A percentile compares a stretch with the other conserved stretches of the same genome.
Evolutionary conservation across 2,113 vertebrate genomes (phyloP).

Genomic region (Noturus placidus): DNA sequence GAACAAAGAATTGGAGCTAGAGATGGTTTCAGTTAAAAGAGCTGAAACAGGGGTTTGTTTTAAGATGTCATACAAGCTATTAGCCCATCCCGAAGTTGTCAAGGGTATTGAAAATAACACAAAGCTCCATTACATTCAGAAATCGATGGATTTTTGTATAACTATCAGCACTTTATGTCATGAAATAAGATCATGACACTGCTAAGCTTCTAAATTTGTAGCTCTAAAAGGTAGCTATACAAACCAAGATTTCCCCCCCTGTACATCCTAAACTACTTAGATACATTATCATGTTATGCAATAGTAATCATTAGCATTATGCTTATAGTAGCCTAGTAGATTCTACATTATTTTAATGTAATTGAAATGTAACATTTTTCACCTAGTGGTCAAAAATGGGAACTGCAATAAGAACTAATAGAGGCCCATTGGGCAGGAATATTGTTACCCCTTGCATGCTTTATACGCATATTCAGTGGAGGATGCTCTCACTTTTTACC

Average conservation of each 20-base stretch:
- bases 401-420: not conserved
- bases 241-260: not conserved
- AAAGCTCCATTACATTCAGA: not conserved
- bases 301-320: not conserved
- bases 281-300: not conserved
- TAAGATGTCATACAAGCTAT: not conserved
- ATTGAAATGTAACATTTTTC: no score
- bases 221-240: not conserved
- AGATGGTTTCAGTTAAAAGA: constrained; percentile 24
- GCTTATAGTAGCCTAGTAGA: not conserved
- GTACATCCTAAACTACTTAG: not conserved
- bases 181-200: not conserved
- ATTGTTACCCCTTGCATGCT: not conserved
- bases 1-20: not conserved
- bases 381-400: not conserved
- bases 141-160: not conserved
- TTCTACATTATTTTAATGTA: not conserved
- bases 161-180: not conserved
- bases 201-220: not conserved
- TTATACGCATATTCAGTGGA: not conserved
- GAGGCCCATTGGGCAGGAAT: not conserved
- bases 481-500: not conserved
- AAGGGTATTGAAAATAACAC: not conserved
- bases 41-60: constrained; percentile 13
- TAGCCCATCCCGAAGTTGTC: not conserved